phyloP scores from a whole-genome alignment of 92 coral and sea anemone species.

The Pocillopora meandrina region DNA sequence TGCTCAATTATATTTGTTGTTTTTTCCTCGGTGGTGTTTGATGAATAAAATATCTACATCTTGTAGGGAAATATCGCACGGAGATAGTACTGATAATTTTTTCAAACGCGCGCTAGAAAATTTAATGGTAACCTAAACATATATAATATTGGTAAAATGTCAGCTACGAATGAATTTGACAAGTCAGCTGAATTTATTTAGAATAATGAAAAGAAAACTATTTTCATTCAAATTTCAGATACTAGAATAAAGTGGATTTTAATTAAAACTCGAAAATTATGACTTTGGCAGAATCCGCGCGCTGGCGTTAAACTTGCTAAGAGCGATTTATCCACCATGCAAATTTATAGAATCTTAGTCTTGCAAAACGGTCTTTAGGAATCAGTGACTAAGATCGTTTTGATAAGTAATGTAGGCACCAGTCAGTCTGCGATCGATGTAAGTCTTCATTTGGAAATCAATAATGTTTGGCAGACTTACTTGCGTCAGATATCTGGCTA shows the following conservation, averaged over 20 bases:
- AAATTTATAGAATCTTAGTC: no score
- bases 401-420: no score
- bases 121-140: neutral
- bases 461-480: no score
- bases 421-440: no score
- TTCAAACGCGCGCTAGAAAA: neutral
- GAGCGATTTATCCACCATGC: no score
- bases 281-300: neutral
- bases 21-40: neutral
- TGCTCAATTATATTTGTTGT: conserved; percentile 9
- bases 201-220: neutral
- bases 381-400: no score
- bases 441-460: no score
- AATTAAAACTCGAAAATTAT: neutral
- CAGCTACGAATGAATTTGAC: neutral
- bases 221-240: neutral
- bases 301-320: no score
- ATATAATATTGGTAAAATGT: neutral
- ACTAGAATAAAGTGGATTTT: neutral
- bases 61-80: neutral
- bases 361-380: no score
- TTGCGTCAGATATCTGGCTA: no score
- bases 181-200: neutral
- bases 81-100: neutral
- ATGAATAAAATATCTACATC: neutral